Evolutionary conservation across 2,888 invertebrate genomes (phyloP).

Genomic region (Eupeodes luniger): DNA sequence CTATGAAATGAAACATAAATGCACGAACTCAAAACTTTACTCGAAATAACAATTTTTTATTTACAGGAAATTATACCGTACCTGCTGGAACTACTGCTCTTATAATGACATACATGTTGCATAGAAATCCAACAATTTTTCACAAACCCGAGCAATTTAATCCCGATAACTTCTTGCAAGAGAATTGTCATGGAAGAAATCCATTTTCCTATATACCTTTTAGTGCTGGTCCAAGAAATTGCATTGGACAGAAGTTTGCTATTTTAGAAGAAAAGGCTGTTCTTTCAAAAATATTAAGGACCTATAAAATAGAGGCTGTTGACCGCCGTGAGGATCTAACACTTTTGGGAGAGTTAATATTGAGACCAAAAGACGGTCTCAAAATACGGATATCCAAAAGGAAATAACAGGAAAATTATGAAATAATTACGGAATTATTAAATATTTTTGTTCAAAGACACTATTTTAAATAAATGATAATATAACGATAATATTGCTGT

Average conservation of each 20-base stretch:
- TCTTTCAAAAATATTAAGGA: slow-evolving; percentile 86
- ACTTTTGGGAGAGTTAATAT: slow-evolving; percentile 86
- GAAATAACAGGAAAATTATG: no score
- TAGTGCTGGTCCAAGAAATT: slow-evolving; percentile 88
- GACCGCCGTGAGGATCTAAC: slow-evolving; percentile 86
- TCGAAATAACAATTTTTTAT: neutral
- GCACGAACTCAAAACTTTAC: no score
- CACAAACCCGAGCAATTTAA: slow-evolving; percentile 88
- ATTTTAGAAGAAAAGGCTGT: slow-evolving; percentile 86
- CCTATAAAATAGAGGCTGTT: slow-evolving; percentile 85
- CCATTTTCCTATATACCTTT: slow-evolving; percentile 89
- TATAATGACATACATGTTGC: slow-evolving; percentile 88
- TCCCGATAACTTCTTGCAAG: slow-evolving; percentile 89
- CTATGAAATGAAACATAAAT: no score
- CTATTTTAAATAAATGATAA: no score
- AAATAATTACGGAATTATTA: no score
- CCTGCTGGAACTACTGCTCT: slow-evolving; percentile 85
- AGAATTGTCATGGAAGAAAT: slow-evolving; percentile 86
- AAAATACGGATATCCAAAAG: slow-evolving; percentile 83
- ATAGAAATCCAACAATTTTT: slow-evolving; percentile 87
- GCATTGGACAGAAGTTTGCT: slow-evolving; percentile 86
- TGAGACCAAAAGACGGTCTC: slow-evolving; percentile 86
- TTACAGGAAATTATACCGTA: slow-evolving; percentile 81
- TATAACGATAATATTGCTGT: no score
- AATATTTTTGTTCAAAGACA: no score